These are phyloP conservation scores for Phrynocephalus guinanensis DNA, from an alignment of 2,797 vertebrate genomes.

Conservation along the genomic window DNA sequence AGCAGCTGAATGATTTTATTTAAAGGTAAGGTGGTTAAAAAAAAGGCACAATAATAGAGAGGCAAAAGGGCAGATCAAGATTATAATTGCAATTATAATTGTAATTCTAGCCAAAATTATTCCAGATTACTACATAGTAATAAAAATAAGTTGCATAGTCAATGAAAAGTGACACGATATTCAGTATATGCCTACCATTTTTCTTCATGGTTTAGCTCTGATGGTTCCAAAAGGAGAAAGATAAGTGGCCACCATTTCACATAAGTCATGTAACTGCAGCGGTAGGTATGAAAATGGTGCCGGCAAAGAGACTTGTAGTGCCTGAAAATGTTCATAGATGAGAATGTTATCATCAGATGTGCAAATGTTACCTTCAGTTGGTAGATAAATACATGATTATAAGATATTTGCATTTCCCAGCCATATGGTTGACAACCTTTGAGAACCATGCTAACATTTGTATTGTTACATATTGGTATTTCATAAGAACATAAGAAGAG, in stretches of 20 bases:
- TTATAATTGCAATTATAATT: slow-evolving; percentile 5
- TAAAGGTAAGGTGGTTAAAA: background rate
- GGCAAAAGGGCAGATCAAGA: background rate
- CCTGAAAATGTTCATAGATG: background rate
- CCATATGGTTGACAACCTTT: background rate
- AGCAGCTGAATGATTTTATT: slow-evolving; percentile 26
- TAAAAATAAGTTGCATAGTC: background rate
- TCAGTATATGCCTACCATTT: background rate
- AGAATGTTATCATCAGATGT: background rate
- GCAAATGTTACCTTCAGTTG: background rate
- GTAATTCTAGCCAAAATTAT: slow-evolving; percentile 6
- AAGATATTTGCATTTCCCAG: background rate
- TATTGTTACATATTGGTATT: too few relatives aligned
- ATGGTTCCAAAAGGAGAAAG: background rate
- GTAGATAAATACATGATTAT: background rate
- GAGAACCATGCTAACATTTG: background rate
- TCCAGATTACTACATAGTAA: background rate
- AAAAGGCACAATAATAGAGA: background rate
- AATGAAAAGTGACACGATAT: background rate
- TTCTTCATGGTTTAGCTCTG: background rate
- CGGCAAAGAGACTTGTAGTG: background rate
- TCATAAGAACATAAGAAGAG: too few relatives aligned
- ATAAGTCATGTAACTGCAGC: background rate
- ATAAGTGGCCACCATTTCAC: background rate
- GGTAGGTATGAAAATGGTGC: background rate